Percentiles rank a stretch among this genome's conserved stretches.
These are phyloP conservation scores for Pithys albifrons DNA, from an alignment of 2,113 vertebrate genomes.

Conservation along the genomic window DNA sequence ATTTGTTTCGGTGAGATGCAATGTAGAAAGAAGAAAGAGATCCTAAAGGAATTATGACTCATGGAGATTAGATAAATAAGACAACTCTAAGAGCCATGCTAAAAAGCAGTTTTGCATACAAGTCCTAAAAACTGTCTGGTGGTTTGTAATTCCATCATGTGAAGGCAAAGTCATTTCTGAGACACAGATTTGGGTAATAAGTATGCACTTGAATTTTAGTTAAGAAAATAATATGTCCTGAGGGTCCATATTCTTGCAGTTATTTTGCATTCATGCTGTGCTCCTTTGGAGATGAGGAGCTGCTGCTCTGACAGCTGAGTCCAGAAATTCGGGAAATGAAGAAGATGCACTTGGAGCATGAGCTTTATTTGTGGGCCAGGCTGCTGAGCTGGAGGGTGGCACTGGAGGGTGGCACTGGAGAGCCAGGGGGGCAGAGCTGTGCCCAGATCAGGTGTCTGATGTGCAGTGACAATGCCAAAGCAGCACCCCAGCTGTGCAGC, in stretches of 20 bases:
- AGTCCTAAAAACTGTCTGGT: conserved; percentile 28
- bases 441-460: accelerated
- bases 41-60: conserved; percentile 60
- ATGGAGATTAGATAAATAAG: conserved; percentile 54
- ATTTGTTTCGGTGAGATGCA: conserved; percentile 28
- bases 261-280: neutral
- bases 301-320: conserved; percentile 39
- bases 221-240: conserved; percentile 54
- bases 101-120: conserved; percentile 37
- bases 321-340: neutral
- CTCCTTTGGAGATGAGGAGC: conserved; percentile 1
- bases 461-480: accelerated
- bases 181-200: conserved; percentile 40
- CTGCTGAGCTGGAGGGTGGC: neutral
- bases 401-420: neutral
- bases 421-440: neutral
- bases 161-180: neutral
- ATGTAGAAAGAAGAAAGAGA: neutral
- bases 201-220: conserved; percentile 52
- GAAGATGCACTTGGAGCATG: neutral
- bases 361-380: neutral
- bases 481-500: neutral
- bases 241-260: neutral
- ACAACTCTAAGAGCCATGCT: conserved; percentile 14
- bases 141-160: conserved; percentile 39